Conservation (phyloP, 2,888 invertebrate genomes). For the Rotaria magnacalcarata region DNA sequence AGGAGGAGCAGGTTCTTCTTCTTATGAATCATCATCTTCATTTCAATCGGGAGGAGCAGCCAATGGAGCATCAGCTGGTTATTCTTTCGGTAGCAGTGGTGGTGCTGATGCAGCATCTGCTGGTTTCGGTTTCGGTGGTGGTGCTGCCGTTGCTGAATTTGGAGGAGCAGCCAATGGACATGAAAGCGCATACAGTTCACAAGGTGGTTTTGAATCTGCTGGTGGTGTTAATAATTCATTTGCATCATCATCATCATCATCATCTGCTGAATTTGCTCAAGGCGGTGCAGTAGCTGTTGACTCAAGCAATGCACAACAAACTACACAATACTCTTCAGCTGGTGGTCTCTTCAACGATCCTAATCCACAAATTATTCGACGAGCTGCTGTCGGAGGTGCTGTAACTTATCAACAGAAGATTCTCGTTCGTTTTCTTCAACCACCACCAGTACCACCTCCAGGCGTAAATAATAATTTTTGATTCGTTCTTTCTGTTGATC, state of each 20-base stretch:
- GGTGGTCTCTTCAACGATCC: not conserved
- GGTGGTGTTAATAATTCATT: not conserved
- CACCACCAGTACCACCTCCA: conserved; percentile 24
- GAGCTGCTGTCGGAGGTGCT: not conserved
- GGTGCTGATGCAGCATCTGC: not conserved
- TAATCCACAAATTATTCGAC: conserved; percentile 24
- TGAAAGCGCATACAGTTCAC: not conserved
- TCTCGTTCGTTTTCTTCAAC: conserved; percentile 17
- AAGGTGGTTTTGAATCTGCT: conserved; percentile 6
- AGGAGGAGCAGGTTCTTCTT: not conserved
- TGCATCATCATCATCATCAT: not conserved
- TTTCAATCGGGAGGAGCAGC: not conserved
- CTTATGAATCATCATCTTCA: not conserved
- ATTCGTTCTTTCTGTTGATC: no score
- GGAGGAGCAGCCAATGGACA: not conserved
- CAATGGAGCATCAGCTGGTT: not conserved
- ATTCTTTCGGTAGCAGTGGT: not conserved
- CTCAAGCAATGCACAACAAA: not conserved
- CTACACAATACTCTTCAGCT: not conserved
- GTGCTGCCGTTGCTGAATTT: not conserved
- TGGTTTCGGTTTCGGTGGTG: no score
- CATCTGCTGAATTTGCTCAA: not conserved
- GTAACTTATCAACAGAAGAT: conserved; percentile 14
- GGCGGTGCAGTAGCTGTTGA: not conserved
- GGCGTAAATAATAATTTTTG: not conserved